Percentiles rank a stretch among this genome's conserved stretches.
These are phyloP conservation scores for Pipistrellus kuhlii DNA, from an alignment of 2,797 vertebrate species.

Conservation along the genomic window DNA sequence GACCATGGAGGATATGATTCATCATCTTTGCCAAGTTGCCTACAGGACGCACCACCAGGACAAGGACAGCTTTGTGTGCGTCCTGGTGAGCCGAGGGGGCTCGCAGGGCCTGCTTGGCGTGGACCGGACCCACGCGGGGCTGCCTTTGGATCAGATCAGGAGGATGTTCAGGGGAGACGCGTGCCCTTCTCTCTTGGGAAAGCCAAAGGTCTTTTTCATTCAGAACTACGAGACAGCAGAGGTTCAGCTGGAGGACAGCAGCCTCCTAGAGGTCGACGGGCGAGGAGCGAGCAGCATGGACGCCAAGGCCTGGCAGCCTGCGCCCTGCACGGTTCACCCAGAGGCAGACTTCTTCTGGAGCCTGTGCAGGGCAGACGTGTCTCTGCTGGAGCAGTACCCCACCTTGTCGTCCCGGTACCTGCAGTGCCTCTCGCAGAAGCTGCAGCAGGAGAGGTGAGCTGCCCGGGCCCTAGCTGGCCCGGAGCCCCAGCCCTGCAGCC, in stretches of 20 bases:
- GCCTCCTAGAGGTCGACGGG: constrained; percentile 89
- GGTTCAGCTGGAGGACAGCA: constrained; percentile 51
- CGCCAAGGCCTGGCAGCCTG: neutral
- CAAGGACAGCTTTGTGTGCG: constrained; percentile 90
- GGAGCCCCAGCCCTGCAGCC: neutral
- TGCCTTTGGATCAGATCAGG: constrained; percentile 88
- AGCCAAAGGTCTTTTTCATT: constrained; percentile 97
- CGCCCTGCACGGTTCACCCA: constrained; percentile 84
- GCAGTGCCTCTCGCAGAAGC: constrained; percentile 86
- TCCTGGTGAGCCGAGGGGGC: constrained; percentile 92
- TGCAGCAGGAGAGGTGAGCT: constrained; percentile 87
- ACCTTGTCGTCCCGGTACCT: constrained; percentile 90
- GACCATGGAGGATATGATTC: constrained; percentile 44
- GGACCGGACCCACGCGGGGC: constrained; percentile 81
- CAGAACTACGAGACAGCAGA: constrained; percentile 90
- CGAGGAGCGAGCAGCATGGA: neutral
- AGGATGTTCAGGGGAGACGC: constrained; percentile 88
- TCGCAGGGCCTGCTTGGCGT: constrained; percentile 88
- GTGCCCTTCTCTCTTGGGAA: constrained; percentile 91
- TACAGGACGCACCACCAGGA: constrained; percentile 80
- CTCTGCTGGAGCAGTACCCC: constrained; percentile 82
- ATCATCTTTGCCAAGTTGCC: constrained; percentile 81
- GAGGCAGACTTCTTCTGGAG: constrained; percentile 96
- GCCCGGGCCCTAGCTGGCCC: accelerated
- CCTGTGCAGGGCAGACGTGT: constrained; percentile 90